Conservation (phyloP, 1,140 invertebrate species). For the Onthophagus taurus region DNA sequence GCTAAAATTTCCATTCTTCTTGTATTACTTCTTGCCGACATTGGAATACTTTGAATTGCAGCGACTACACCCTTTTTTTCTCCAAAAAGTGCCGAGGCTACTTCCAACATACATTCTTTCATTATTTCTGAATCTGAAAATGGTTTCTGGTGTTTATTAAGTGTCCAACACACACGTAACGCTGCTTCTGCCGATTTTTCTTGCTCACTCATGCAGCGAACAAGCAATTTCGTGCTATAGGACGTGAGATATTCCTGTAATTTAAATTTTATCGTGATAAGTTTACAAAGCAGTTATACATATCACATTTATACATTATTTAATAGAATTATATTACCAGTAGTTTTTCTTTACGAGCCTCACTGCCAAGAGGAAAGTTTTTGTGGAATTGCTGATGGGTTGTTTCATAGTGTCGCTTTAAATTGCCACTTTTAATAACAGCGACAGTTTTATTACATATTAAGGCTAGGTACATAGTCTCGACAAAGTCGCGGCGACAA, state of each 20-base stretch:
- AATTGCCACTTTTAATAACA: background rate
- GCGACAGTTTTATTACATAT: background rate
- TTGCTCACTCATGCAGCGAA: slow-evolving; percentile 13
- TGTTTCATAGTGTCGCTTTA: slow-evolving; percentile 7
- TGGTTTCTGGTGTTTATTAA: slow-evolving; percentile 16
- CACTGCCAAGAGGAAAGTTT: slow-evolving; percentile 10
- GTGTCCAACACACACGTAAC: slow-evolving; percentile 13
- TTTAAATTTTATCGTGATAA: too few species aligned
- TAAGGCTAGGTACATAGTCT: too few species aligned
- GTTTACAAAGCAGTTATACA: too few species aligned
- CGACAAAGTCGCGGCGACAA: too few species aligned
- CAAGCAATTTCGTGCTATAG: slow-evolving; percentile 10
- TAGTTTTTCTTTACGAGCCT: background rate
- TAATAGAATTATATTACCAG: too few species aligned
- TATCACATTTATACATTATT: too few species aligned
- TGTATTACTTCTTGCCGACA: slow-evolving; percentile 16
- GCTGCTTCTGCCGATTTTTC: slow-evolving; percentile 14
- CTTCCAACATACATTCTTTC: slow-evolving; percentile 16
- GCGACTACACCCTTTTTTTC: too few species aligned
- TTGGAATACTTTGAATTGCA: slow-evolving; percentile 4
- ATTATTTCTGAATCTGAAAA: slow-evolving; percentile 15
- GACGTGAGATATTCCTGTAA: background rate
- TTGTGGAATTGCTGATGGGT: slow-evolving; percentile 11
- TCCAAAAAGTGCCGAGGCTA: slow-evolving; percentile 8
- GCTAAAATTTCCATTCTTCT: slow-evolving; percentile 16